Evolutionary conservation across 2,888 invertebrate genomes (phyloP).

Genomic region (Ceramica pisi): DNA sequence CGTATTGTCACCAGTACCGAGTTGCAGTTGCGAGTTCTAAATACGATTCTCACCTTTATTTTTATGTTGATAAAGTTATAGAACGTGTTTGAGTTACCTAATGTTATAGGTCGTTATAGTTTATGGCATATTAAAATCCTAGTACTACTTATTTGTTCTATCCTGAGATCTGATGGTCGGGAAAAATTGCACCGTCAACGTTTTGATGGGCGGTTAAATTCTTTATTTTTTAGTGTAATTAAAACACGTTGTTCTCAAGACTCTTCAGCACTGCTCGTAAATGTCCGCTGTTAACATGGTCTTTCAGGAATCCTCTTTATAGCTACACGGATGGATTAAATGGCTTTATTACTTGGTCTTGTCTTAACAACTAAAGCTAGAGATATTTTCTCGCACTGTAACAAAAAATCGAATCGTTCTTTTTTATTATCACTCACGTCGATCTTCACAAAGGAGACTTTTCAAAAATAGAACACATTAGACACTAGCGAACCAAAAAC

Average conservation of each 20-base stretch:
- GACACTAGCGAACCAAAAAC: constrained; percentile 37
- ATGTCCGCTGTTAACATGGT: constrained; percentile 18
- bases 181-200: constrained; percentile 72
- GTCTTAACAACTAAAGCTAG: background rate
- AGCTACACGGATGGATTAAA: constrained; percentile 7
- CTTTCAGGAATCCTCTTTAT: constrained; percentile 12
- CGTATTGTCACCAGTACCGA: constrained; percentile 67
- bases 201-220: constrained; percentile 65
- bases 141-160: constrained; percentile 75
- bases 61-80: constrained; percentile 39
- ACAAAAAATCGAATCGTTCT: background rate
- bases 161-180: constrained; percentile 71
- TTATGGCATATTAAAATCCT: constrained; percentile 83
- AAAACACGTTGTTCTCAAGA: constrained; percentile 43
- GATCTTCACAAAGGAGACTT: constrained; percentile 9
- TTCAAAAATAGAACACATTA: constrained; percentile 45
- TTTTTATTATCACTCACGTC: constrained; percentile 5
- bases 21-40: constrained; percentile 60
- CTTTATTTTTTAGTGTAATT: constrained; percentile 55
- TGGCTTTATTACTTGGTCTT: background rate
- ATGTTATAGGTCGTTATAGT: constrained; percentile 71
- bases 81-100: constrained; percentile 8
- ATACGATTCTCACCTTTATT: constrained; percentile 66
- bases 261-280: constrained; percentile 40
- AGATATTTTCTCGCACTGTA: background rate